Evolutionary conservation across 2,113 vertebrate genomes (phyloP).

Genomic region (Spermophilus dauricus): DNA sequence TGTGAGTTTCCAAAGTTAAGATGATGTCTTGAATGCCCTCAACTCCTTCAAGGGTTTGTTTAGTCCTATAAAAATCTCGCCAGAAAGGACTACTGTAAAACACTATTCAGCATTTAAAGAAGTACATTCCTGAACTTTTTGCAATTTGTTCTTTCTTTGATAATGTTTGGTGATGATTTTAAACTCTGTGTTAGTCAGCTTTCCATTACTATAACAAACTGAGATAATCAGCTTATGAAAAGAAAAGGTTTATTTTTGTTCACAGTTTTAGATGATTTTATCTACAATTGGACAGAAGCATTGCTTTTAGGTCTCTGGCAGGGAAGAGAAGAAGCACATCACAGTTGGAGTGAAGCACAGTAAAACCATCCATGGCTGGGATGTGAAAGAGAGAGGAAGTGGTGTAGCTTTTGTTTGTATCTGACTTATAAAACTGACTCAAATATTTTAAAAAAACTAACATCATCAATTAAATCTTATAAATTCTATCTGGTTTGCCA

Average conservation of each 20-base stretch:
- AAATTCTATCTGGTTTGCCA: constrained; percentile 10
- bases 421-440: neutral
- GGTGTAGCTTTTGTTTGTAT: neutral
- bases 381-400: neutral
- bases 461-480: constrained; percentile 11
- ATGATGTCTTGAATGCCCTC: constrained; percentile 1
- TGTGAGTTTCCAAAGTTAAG: constrained; percentile 2
- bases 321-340: neutral
- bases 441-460: neutral
- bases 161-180: neutral
- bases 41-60: neutral
- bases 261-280: neutral
- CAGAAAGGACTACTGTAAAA: neutral
- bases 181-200: neutral
- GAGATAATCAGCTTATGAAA: neutral
- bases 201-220: neutral
- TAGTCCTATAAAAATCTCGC: neutral
- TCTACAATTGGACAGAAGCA: neutral
- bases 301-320: neutral
- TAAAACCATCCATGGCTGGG: neutral
- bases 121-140: neutral
- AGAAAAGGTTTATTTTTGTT: neutral
- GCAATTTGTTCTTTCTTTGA: neutral
- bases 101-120: constrained; percentile 2
- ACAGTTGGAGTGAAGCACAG: neutral